Evolutionary conservation across 2,888 invertebrate species (phyloP), one percentile per base, ranked within the genome.

Genomic region (Caenorhabditis zanzibari): DNA sequence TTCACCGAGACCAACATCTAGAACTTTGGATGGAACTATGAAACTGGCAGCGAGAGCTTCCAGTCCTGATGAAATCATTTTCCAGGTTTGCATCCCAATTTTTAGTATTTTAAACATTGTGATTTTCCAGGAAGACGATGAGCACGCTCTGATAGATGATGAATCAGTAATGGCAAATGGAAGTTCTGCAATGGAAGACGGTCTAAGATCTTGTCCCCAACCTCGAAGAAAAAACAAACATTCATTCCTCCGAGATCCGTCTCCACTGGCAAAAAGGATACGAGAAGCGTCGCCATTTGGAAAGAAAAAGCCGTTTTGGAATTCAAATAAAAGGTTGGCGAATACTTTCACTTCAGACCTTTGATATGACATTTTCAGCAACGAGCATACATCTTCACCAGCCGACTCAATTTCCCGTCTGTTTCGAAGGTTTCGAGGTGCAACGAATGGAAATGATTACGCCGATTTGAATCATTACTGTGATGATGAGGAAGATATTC

Each of bases 221-320:
- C 77, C 80, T 7, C 69, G 87, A 24, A 80, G 85, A 26, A 79
- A 82, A 32, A 77, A 69, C 47, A 77, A 79, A 38, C 86, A 35
- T 75, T 74, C 61, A 19, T 80, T 85, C 35, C 58, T 85, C 35
- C 74, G 86, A 9, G 86, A 86, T 47, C 82, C 85, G 6, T 86
- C 86, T 12, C 86, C 86, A 28, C 59, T 86, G n/a, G 66, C 86
- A 3, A 68, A 80, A 54, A 41, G 83, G 10, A 63, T 86, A 2
- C 72, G 85, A 22, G 86, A 86, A 22, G 85, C 85, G 12, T 86
- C 86, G 56, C 85, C 86, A n/a, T 86, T 86, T 75, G 74, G 72
- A 47, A 80, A 47, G 71, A 75, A 82, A 38, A 75, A 82, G 26
- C 63, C 77, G n/a, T 81, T 82, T 54, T 85, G 84, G 82, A 77